phyloP scores from a whole-genome alignment of 2,113 vertebrate species.

The Vulpes vulpes region DNA sequence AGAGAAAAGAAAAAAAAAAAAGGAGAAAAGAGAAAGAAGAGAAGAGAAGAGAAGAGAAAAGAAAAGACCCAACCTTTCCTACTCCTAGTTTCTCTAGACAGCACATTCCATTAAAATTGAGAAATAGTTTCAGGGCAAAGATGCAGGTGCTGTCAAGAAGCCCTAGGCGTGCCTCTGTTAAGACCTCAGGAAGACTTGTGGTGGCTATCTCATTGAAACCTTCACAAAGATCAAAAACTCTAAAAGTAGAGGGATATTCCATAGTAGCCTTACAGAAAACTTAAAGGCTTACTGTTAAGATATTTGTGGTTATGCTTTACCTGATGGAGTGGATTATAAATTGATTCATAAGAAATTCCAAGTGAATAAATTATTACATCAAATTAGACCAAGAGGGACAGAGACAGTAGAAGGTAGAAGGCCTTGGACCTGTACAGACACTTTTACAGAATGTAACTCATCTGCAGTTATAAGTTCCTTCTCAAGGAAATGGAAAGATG shows the following conservation, averaged over 20 bases:
- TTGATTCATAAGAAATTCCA: neutral
- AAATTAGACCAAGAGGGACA: neutral
- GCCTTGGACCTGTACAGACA: neutral
- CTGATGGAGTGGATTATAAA: neutral
- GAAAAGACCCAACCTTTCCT: neutral
- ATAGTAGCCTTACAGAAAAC: neutral
- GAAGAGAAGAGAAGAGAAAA: no score
- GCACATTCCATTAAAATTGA: neutral
- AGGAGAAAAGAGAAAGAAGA: no score
- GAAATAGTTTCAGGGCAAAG: neutral
- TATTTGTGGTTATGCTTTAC: neutral
- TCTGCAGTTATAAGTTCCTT: neutral
- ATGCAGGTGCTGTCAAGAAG: neutral
- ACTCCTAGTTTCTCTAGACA: neutral
- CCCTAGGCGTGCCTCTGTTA: neutral
- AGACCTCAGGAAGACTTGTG: neutral
- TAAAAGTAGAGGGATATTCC: neutral
- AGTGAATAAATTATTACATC: neutral
- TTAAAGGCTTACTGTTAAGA: neutral
- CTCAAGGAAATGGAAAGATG: neutral
- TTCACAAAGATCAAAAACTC: neutral
- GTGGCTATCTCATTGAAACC: neutral
- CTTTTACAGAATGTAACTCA: neutral
- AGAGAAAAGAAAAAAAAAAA: neutral
- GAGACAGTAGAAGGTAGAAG: neutral